Evolutionary conservation across 1,140 invertebrate genomes (phyloP).

Genomic region (Ephestia elutella): DNA sequence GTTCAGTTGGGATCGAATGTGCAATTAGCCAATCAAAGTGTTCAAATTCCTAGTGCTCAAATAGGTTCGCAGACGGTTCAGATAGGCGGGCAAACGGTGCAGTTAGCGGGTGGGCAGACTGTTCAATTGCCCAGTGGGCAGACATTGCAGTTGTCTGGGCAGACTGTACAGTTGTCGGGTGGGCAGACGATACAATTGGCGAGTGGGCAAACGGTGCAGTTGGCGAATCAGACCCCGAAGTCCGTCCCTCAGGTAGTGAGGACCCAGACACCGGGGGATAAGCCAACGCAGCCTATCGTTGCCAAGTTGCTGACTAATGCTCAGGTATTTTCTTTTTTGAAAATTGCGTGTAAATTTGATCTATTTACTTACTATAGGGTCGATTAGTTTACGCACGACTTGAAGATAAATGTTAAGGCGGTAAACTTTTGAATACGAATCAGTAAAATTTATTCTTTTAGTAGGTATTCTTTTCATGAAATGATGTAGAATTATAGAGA

Average conservation of each 20-base stretch:
- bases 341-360: not conserved
- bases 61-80: slow-evolving; percentile 46
- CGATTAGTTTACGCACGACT: too few species aligned
- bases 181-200: slow-evolving; percentile 25
- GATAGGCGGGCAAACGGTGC: slow-evolving; percentile 52
- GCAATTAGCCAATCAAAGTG: slow-evolving; percentile 41
- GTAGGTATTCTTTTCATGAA: too few species aligned
- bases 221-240: slow-evolving; percentile 41
- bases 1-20: slow-evolving; percentile 51
- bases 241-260: slow-evolving; percentile 49
- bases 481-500: too few species aligned
- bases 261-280: slow-evolving; percentile 42
- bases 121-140: slow-evolving; percentile 57
- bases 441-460: too few species aligned
- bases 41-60: slow-evolving; percentile 50
- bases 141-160: slow-evolving; percentile 49
- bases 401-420: too few species aligned
- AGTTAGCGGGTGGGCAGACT: slow-evolving; percentile 46
- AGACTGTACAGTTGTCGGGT: slow-evolving; percentile 44
- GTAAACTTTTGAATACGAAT: too few species aligned
- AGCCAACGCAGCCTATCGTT: slow-evolving; percentile 53
- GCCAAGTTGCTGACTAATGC: slow-evolving; percentile 63
- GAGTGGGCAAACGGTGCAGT: slow-evolving; percentile 22
- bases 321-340: slow-evolving; percentile 37
- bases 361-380: too few species aligned